These are phyloP conservation scores for Zaprionus obscuricornis DNA, from an alignment of 2,888 invertebrate genomes.

Conservation along the genomic window DNA sequence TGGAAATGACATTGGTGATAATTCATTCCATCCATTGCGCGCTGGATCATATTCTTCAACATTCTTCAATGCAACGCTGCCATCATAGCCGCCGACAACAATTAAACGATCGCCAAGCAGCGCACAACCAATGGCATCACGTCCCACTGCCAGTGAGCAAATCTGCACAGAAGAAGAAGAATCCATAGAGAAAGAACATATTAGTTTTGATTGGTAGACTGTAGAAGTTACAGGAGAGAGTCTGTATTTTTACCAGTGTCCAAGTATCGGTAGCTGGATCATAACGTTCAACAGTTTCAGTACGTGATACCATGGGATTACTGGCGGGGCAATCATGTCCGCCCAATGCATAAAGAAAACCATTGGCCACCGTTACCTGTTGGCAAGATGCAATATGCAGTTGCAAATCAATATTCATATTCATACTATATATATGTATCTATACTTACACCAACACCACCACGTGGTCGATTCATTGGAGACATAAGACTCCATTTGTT, in stretches of 20 bases:
- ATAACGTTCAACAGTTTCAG: conserved; percentile 95
- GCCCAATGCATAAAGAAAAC: conserved; percentile 95
- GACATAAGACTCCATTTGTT: conserved; percentile 92
- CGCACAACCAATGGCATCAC: conserved; percentile 95
- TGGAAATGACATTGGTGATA: conserved; percentile 91
- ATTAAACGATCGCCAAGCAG: conserved; percentile 90
- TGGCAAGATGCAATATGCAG: too few relatives aligned
- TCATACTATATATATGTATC: too few relatives aligned
- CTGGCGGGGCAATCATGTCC: conserved; percentile 97
- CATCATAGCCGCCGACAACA: conserved; percentile 95
- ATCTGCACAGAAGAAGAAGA: conserved; percentile 81
- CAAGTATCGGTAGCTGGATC: conserved; percentile 92
- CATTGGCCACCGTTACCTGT: conserved; percentile 91
- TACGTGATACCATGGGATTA: conserved; percentile 91
- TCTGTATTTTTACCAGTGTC: conserved; percentile 86
- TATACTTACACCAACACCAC: conserved; percentile 91
- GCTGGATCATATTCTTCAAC: conserved; percentile 96
- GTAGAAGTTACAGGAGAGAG: too few relatives aligned
- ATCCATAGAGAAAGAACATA: conserved; percentile 84
- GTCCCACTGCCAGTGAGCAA: conserved; percentile 91
- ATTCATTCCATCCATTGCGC: conserved; percentile 90
- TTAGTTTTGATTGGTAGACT: neutral
- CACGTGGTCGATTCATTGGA: conserved; percentile 93
- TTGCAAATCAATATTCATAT: too few relatives aligned
- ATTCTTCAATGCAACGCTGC: conserved; percentile 92